Conservation (phyloP, 1,140 invertebrate species). For the Chionoecetes opilio region DNA sequence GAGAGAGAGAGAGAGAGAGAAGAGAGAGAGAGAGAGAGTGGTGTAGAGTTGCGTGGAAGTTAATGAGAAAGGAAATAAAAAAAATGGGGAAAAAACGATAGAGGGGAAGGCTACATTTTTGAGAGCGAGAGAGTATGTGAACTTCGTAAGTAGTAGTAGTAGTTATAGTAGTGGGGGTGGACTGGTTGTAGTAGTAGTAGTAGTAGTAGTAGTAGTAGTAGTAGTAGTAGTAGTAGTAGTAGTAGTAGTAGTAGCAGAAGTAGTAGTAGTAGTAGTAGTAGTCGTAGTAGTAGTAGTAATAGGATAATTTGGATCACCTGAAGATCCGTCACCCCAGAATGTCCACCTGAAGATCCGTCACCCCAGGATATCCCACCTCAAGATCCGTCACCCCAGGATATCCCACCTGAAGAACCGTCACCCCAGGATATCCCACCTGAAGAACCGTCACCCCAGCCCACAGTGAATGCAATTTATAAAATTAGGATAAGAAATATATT, state of each 20-base stretch:
- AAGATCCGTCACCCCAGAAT: too few species aligned
- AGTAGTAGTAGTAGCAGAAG: neutral
- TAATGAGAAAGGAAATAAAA: neutral
- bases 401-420: too few species aligned
- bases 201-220: slow-evolving; percentile 30
- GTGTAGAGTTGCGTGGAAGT: neutral
- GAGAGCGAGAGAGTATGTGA: neutral
- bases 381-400: too few species aligned
- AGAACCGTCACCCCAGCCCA: too few species aligned
- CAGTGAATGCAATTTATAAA: too few species aligned
- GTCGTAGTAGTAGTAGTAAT: neutral
- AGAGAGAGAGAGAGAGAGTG: neutral
- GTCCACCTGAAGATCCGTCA: too few species aligned
- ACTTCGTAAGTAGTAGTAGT: neutral
- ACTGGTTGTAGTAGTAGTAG: neutral
- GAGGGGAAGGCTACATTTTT: neutral
- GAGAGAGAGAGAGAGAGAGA: slow-evolving; percentile 27
- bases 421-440: too few species aligned
- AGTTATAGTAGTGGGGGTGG: neutral
- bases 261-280: slow-evolving; percentile 11
- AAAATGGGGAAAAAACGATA: neutral
- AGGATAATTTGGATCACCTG: too few species aligned
- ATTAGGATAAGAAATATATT: too few species aligned
- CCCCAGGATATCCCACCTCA: too few species aligned
- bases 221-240: slow-evolving; percentile 29